Conservation (phyloP, 2,797 vertebrate genomes). For the Poeciliopsis turneri region DNA sequence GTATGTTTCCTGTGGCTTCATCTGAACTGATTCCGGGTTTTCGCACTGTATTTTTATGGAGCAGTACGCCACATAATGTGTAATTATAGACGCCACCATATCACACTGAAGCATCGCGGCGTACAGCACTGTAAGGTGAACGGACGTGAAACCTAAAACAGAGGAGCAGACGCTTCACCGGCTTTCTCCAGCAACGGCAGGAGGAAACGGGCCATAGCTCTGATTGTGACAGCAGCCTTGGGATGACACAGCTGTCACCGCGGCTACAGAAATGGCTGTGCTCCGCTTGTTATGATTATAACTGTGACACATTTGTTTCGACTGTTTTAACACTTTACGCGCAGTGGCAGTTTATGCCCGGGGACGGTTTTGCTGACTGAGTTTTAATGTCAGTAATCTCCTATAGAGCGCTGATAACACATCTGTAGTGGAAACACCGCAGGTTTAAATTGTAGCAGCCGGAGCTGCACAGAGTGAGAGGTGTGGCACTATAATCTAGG, state of each 20-base stretch:
- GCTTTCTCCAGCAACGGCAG: not conserved
- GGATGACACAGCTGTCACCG: conserved; percentile 15
- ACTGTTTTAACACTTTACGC: not conserved
- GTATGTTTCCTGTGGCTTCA: not conserved
- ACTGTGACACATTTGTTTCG: conserved; percentile 12
- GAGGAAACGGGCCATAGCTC: not conserved
- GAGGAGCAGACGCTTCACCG: not conserved
- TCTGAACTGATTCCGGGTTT: not conserved
- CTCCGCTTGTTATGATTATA: conserved; percentile 7
- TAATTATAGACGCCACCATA: not conserved
- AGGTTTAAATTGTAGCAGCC: not conserved
- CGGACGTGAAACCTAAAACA: not conserved
- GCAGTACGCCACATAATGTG: not conserved
- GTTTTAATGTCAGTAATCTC: conserved; percentile 2
- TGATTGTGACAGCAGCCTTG: conserved; percentile 10
- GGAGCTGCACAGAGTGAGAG: not conserved
- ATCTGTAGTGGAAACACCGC: not conserved
- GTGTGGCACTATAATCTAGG: not conserved
- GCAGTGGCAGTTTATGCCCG: not conserved
- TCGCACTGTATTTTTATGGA: not conserved
- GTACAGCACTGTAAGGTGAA: not conserved
- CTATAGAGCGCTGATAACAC: not conserved
- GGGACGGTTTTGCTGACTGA: not conserved
- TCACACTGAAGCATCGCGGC: not conserved
- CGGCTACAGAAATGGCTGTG: not conserved